phyloP scores from a whole-genome alignment of 2,113 vertebrate genomes.

The Pluvianellus socialis region DNA sequence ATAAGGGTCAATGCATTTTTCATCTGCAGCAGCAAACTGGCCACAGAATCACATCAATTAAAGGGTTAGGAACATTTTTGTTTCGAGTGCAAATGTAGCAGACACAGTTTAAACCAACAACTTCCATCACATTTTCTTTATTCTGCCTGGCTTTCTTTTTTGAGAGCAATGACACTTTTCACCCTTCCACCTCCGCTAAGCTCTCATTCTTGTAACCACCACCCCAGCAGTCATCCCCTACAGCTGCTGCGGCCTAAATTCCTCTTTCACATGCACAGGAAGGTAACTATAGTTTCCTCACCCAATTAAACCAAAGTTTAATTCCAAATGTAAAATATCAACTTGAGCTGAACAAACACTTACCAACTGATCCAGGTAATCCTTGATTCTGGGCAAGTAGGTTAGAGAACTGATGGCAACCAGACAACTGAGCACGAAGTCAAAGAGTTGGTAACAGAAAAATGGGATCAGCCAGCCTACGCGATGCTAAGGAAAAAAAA shows the following conservation, averaged over 20 bases:
- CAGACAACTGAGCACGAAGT: slow-evolving; percentile 95
- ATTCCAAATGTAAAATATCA: background rate
- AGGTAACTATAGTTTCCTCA: background rate
- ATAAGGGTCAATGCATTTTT: background rate
- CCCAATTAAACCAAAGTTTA: background rate
- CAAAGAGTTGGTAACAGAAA: slow-evolving; percentile 98
- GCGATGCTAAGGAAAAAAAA: slow-evolving; percentile 79
- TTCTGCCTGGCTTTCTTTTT: background rate
- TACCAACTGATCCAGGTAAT: slow-evolving; percentile 96
- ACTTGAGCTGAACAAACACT: slow-evolving; percentile 49
- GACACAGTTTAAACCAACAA: background rate
- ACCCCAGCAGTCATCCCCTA: background rate
- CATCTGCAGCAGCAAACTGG: background rate
- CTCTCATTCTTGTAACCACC: background rate
- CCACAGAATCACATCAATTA: background rate
- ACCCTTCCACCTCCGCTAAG: background rate
- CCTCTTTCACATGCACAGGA: background rate
- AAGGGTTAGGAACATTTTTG: background rate
- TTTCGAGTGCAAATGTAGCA: background rate
- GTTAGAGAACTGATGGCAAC: slow-evolving; percentile 97
- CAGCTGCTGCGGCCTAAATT: background rate
- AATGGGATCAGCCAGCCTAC: slow-evolving; percentile 97
- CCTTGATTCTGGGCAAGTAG: slow-evolving; percentile 95
- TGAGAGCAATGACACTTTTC: background rate
- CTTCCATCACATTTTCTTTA: background rate